phyloP scores from a whole-genome alignment of 2,888 invertebrate genomes.

The Drosophila rellima region DNA sequence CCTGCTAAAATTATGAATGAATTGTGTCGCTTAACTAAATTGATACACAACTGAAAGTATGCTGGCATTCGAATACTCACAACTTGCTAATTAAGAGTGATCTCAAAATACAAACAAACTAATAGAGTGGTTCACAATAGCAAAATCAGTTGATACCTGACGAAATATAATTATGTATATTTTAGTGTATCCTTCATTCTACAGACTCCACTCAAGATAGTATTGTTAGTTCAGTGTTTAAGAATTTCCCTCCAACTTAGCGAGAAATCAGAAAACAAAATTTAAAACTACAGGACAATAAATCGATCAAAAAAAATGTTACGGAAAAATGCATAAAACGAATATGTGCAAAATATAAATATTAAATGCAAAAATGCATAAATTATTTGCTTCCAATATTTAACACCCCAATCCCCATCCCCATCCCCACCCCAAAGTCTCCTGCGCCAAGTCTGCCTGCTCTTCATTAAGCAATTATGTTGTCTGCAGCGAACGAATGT shows the following conservation, averaged over 20 bases:
- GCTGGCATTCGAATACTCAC: neutral
- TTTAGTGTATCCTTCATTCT: too few species aligned
- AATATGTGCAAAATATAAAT: neutral
- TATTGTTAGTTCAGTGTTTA: too few species aligned
- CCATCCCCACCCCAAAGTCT: neutral
- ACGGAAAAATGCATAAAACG: neutral
- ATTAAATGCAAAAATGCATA: neutral
- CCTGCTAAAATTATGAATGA: conserved; percentile 35
- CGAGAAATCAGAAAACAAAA: too few species aligned
- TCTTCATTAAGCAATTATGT: conserved; percentile 46
- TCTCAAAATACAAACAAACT: too few species aligned
- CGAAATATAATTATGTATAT: too few species aligned
- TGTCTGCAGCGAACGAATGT: conserved; percentile 13
- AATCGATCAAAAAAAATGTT: too few species aligned
- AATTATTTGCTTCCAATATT: conserved; percentile 2
- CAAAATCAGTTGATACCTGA: too few species aligned
- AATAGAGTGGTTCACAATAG: too few species aligned
- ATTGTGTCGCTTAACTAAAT: conserved; percentile 31
- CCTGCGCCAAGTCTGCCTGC: neutral
- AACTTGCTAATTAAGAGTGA: neutral
- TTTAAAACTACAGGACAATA: too few species aligned
- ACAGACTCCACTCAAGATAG: too few species aligned
- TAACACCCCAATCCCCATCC: neutral
- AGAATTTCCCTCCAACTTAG: too few species aligned
- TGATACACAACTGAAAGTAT: conserved; percentile 6